Base-by-base conservation (phyloP, 1,140 invertebrate species). In the Hesperophylax magnus region DNA sequence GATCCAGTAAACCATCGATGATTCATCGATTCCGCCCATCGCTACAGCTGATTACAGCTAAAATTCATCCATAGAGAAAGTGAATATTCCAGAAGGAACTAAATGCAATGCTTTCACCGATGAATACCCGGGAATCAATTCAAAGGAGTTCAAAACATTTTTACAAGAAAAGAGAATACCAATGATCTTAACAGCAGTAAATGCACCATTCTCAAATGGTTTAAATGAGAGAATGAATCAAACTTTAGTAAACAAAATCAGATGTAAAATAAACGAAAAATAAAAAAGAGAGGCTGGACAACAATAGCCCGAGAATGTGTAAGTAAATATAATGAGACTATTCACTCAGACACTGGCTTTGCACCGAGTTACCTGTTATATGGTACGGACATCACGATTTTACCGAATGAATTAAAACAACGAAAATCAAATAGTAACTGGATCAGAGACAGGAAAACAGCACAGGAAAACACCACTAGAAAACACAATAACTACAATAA, bases 381-480 rank as follows among this genome's bases (percentile, higher is more conserved):
- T n/a, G n/a, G n/a, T n/a, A n/a, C n/a, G n/a, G n/a, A n/a, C n/a
- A n/a, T n/a, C n/a, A n/a, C n/a, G n/a, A n/a, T n/a, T n/a, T n/a
- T n/a, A n/a, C n/a, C n/a, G n/a, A n/a, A n/a, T n/a, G n/a, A n/a
- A n/a, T n/a, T n/a, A n/a, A n/a, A n/a, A n/a, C n/a, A n/a, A n/a
- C n/a, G n/a, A n/a, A n/a, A n/a, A n/a, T n/a, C n/a, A n/a, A n/a
- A n/a, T n/a, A n/a, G n/a, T n/a, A n/a, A n/a, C 20, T 63, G 8
- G 60, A 63, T 63, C 56, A 60, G n/a, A 60, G 56, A 18, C 56
- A 60, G 56, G 27, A 63, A 63, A 63, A 63, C 27, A 27, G 60
- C 8, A 22, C 60, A 24, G 5, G 56, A 60, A 18, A 63, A 63
- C 27, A 24, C 20, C 20, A 63, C 27, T 5, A 22, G 56, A 60